A percentile compares a stretch with the other conserved stretches of the same genome.
phyloP scores from a whole-genome alignment of 2,113 vertebrate species.

The Myrmecobius fasciatus region DNA sequence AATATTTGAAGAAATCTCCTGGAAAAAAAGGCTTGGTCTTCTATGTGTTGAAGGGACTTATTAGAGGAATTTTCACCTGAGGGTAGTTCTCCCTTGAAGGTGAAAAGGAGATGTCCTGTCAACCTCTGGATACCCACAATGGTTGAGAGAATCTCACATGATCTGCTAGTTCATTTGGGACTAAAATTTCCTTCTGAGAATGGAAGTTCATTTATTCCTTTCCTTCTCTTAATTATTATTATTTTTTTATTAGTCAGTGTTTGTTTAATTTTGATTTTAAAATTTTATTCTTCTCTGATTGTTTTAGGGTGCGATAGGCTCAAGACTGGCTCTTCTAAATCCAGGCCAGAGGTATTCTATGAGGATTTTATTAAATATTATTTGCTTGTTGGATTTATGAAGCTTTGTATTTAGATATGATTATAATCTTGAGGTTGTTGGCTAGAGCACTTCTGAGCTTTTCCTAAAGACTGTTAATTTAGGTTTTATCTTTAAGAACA shows the following conservation, averaged over 20 bases:
- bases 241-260: neutral
- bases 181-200: neutral
- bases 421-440: neutral
- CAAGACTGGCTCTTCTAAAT: neutral
- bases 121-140: neutral
- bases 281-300: neutral
- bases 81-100: neutral
- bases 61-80: neutral
- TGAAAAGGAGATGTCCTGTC: neutral
- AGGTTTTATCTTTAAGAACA: neutral
- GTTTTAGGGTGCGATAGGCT: neutral
- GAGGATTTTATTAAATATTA: neutral
- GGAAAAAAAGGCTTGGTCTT: neutral
- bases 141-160: neutral
- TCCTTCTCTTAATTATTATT: neutral
- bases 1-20: neutral
- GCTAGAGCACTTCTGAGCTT: neutral
- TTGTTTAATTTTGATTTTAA: neutral
- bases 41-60: neutral
- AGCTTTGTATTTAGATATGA: neutral
- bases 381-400: neutral
- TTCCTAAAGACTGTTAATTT: neutral
- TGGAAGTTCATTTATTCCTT: neutral
- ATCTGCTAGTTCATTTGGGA: neutral
- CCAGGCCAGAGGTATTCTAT: neutral